phyloP scores from a whole-genome alignment of 2,113 vertebrate genomes.

The Tonatia bakeri region DNA sequence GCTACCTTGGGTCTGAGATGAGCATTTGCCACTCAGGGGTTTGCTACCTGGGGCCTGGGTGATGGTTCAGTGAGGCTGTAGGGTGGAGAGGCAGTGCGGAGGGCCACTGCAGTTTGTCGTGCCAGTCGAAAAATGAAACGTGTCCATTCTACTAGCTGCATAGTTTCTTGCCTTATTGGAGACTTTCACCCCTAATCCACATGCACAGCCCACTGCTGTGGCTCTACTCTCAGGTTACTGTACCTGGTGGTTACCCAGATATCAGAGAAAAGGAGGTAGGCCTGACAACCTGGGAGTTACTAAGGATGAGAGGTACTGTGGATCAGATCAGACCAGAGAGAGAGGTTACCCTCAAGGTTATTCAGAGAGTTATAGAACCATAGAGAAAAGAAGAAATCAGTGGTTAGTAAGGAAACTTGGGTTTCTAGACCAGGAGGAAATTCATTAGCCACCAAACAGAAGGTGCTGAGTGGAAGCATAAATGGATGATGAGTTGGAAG shows the following conservation, averaged over 20 bases:
- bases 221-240: neutral
- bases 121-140: neutral
- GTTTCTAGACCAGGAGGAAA: neutral
- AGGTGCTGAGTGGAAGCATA: neutral
- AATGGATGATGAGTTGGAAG: neutral
- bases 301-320: neutral
- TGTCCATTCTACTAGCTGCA: neutral
- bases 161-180: neutral
- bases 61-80: neutral
- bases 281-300: neutral
- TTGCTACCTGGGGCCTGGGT: neutral
- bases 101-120: neutral
- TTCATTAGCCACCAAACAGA: neutral
- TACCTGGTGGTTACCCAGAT: neutral
- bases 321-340: neutral
- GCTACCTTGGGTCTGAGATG: neutral
- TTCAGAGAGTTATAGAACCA: neutral
- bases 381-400: neutral
- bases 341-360: neutral
- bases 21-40: neutral
- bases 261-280: neutral
- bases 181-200: neutral
- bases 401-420: neutral
- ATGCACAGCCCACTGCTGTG: neutral
- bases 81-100: neutral